Conservation (phyloP, 2,113 vertebrate species). For the Solea solea region DNA sequence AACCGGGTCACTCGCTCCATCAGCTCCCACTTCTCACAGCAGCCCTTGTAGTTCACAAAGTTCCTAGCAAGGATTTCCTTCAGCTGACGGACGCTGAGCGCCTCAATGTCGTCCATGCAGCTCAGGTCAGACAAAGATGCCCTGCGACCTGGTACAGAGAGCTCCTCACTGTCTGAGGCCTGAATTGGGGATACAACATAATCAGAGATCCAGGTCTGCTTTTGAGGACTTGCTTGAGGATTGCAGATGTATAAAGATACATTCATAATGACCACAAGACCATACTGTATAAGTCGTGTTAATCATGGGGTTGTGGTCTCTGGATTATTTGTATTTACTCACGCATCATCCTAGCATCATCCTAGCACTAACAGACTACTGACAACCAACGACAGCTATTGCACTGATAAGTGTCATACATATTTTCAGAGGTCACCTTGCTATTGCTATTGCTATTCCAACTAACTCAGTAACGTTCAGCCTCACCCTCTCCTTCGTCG, state of each 20-base stretch:
- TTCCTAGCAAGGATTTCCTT: conserved; percentile 97
- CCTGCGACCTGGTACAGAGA: conserved; percentile 83
- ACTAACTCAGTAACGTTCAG: no score
- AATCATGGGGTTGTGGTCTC: no score
- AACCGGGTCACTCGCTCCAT: conserved; percentile 92
- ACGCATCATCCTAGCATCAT: no score
- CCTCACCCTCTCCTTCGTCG: no score
- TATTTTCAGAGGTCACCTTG: no score
- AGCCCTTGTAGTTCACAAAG: conserved; percentile 98
- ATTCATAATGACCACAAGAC: no score
- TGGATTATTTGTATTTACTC: no score
- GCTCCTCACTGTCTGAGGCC: conserved; percentile 87
- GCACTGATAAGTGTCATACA: no score
- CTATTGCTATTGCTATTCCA: no score
- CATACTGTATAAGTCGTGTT: no score
- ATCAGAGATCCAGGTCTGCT: not conserved
- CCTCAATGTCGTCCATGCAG: conserved; percentile 85
- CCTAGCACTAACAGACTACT: no score
- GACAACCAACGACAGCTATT: no score
- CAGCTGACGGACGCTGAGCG: conserved; percentile 91
- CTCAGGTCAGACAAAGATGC: conserved; percentile 91
- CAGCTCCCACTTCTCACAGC: conserved; percentile 99
- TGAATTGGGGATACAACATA: conserved; percentile 46
- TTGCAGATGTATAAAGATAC: not conserved
- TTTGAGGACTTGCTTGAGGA: not conserved